Evolutionary conservation across 1,140 invertebrate species (phyloP).

Genomic region (Holotrichia oblita): DNA sequence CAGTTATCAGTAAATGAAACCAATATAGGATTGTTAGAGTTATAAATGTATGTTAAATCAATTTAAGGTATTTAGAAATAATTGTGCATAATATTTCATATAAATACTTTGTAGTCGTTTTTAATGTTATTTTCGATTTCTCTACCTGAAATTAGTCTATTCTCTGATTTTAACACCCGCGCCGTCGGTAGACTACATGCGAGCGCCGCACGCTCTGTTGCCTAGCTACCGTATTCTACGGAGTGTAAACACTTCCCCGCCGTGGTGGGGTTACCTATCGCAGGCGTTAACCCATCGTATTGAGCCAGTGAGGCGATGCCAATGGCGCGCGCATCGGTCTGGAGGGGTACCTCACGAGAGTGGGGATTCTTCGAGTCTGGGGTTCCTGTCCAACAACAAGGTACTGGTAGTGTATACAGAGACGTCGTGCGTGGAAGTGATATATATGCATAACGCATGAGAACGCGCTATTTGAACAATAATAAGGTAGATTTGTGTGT

Average conservation of each 20-base stretch:
- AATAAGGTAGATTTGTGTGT: constrained; percentile 4
- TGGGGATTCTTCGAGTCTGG: constrained; percentile 48
- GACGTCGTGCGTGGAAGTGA: constrained; percentile 61
- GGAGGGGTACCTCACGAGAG: constrained; percentile 63
- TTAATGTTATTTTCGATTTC: constrained; percentile 10
- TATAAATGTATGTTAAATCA: too few relatives aligned
- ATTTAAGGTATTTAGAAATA: too few relatives aligned
- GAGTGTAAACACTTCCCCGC: constrained; percentile 62
- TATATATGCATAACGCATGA: constrained; percentile 62
- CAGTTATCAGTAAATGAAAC: too few relatives aligned
- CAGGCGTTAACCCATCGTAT: constrained; percentile 59
- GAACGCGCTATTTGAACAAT: constrained; percentile 40
- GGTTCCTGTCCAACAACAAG: constrained; percentile 40
- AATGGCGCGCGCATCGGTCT: constrained; percentile 55
- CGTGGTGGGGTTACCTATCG: constrained; percentile 50
- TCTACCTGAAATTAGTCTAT: not conserved
- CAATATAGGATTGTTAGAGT: too few relatives aligned
- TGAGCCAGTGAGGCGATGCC: constrained; percentile 53
- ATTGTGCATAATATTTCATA: not conserved
- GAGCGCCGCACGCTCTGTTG: constrained; percentile 56
- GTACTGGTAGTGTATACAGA: constrained; percentile 49
- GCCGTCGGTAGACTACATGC: constrained; percentile 48
- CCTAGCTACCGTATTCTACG: constrained; percentile 59
- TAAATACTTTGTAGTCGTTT: not conserved
- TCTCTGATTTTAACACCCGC: not conserved